Evolutionary conservation across 2,113 vertebrate species (phyloP), one percentile per base, ranked within the genome.

Genomic region (Ameiurus melas): DNA sequence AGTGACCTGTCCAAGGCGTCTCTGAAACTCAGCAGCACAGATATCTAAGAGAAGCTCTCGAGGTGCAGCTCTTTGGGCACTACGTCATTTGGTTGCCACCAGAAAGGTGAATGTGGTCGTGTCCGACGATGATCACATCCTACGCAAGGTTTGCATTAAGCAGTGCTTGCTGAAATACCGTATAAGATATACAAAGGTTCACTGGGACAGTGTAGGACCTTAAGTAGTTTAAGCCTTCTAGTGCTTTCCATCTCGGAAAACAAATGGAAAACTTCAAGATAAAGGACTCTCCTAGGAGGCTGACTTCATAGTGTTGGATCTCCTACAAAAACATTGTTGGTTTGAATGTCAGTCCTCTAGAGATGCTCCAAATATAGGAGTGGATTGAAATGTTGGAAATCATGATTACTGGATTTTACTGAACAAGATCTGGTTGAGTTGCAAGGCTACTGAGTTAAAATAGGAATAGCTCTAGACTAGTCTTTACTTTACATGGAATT

Each of bases 1-100:
- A 97, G 97, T 0, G 97, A 97, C 92, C 93, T 97, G 86, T 97
- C 97, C 36, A 97, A 97, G 94, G 96, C 95, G 19, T 97, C 97
- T 79, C 78, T 97, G 89, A 97, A 95, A 88, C 96, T 96, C 86
- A 93, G 95, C 89, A 97, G 96, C 88, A 94, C 92, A 57, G 86
- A 92, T 39, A 25, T 89, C 47, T 89, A 86, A 60, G 51, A n/a
- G 47, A 85, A 19, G 8, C 3, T 14, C 20, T 73, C 4, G 2
- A 85, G n/a, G 25, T n/a, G 57, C 9, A 10, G 19, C 51, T 6
- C 33, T 82, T 55, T 55, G 77, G 77, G 22, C 4, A 17, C 51
- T 81, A 36, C 4, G 64, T 53, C 43, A 5, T 30, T 30, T 27
- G 2, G 83, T 39, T 64, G 39, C 39, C 25, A 3, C 36, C 17